Evolutionary conservation across 2,113 vertebrate species (phyloP).

Genomic region (Cynoglossus semilaevis): DNA sequence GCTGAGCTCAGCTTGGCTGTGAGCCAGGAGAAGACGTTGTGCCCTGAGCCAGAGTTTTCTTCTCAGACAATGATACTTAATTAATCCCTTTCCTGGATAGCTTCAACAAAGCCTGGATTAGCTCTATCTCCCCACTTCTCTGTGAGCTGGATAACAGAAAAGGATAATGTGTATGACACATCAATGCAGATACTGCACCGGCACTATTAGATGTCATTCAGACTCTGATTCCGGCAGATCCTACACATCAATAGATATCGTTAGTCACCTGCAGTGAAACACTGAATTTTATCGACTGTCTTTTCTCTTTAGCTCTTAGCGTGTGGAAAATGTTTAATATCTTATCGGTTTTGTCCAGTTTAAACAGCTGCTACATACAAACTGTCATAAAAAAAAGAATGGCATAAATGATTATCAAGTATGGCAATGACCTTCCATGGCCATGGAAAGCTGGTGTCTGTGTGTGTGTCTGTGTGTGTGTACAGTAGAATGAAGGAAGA

Average conservation of each 20-base stretch:
- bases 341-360: not conserved
- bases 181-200: conserved; percentile 43
- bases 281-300: conserved; percentile 10
- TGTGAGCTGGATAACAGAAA: conserved; percentile 27
- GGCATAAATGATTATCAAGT: too few species aligned
- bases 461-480: not conserved
- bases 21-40: conserved; percentile 59
- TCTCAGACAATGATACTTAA: conserved; percentile 75
- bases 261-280: conserved; percentile 24
- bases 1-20: conserved; percentile 76
- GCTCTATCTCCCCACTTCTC: conserved; percentile 59
- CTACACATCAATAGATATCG: conserved; percentile 31
- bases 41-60: conserved; percentile 64
- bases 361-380: conserved; percentile 16
- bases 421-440: too few species aligned
- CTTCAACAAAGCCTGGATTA: conserved; percentile 76
- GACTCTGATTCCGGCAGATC: conserved; percentile 39
- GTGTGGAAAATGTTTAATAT: too few species aligned
- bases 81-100: conserved; percentile 71
- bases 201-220: conserved; percentile 46
- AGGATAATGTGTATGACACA: conserved; percentile 34
- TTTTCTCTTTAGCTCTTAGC: not conserved
- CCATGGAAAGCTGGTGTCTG: conserved; percentile 77
- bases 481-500: conserved; percentile 22
- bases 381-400: too few species aligned